These are phyloP conservation scores for Ceyx margarethae DNA, from an alignment of 2,113 vertebrate species.

Conservation along the genomic window DNA sequence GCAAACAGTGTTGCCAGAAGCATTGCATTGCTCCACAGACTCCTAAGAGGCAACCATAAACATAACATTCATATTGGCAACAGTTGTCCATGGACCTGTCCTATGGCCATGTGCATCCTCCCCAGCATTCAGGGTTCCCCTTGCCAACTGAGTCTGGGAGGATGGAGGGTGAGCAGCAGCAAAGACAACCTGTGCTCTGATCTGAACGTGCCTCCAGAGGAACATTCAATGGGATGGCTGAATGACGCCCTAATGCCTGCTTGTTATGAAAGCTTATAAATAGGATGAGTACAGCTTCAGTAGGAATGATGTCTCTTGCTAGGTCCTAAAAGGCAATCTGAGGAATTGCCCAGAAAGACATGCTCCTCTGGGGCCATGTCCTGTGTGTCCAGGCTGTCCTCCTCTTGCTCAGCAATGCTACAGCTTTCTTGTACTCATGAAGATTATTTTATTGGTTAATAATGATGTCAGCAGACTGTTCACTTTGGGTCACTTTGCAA, in stretches of 20 bases:
- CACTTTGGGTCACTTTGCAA: not conserved
- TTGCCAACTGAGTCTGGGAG: not conserved
- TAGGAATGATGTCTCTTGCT: not conserved
- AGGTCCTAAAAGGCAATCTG: not conserved
- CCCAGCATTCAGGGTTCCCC: not conserved
- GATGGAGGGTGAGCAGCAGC: not conserved
- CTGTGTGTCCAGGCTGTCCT: not conserved
- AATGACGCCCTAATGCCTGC: not conserved
- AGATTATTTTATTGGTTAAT: not conserved
- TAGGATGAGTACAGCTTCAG: not conserved
- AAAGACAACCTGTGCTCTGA: not conserved
- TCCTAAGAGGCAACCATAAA: no score
- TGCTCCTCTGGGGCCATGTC: not conserved
- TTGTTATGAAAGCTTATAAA: not conserved
- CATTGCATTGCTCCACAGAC: not conserved
- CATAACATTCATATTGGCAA: not conserved
- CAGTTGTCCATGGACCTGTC: not conserved
- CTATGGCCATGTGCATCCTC: fast-evolving
- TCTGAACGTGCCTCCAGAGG: not conserved
- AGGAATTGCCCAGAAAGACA: not conserved
- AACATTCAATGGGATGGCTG: not conserved
- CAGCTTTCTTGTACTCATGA: not conserved
- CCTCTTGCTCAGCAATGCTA: not conserved
- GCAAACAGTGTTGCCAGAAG: not conserved
- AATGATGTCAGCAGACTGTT: not conserved